Base-by-base conservation (phyloP, 2,113 vertebrate genomes). In the Apodemus speciosus region DNA sequence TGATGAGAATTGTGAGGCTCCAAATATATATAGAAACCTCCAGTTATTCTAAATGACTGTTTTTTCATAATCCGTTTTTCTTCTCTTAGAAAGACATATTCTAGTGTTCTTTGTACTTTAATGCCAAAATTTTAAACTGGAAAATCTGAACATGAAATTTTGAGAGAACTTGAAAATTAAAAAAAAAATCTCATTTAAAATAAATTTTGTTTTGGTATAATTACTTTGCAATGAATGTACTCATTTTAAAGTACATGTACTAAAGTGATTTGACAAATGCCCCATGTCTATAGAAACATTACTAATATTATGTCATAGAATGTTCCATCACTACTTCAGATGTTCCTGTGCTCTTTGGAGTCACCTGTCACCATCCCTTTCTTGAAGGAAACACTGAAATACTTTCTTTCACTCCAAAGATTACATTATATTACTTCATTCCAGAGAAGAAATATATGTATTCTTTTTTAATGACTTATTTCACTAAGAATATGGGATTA, bases 111-210 rank as follows among this genome's bases (percentile, higher is more conserved):
- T 92, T 94, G 2, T 60, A 90, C 64, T 77, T 85, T 85, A 72
- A 88, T 35, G 66, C 13, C 23, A 49, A 84, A 81, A 88, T 88
- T 93, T 95, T 91, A 94, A 90, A 81, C 79, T 89, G 25, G 11
- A 92, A 91, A 90, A 64, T 23, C 32, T 90, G 53, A 64, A 76
- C 38, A 88, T 30, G 21, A 86, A 27, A 43, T 92, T 91, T 93
- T 86, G 20, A 93, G 46, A 10, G 1, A 89, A 68, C 6, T 20
- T 69, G 58, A 79, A 93, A 9, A 53, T 46, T 60, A 69, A n/a
- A 84, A 4, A 84, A 27, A 23, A 4, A 77, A 21, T 8, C 89
- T 85, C 49, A 73, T 89, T 86, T 58, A 30, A 88, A 93, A 64
- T 89, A 9, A 90, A 72, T 3, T 90, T 94, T 69, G 71, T 93